Evolutionary conservation across 2,888 invertebrate genomes (phyloP).

Genomic region (Parnassius orleans): DNA sequence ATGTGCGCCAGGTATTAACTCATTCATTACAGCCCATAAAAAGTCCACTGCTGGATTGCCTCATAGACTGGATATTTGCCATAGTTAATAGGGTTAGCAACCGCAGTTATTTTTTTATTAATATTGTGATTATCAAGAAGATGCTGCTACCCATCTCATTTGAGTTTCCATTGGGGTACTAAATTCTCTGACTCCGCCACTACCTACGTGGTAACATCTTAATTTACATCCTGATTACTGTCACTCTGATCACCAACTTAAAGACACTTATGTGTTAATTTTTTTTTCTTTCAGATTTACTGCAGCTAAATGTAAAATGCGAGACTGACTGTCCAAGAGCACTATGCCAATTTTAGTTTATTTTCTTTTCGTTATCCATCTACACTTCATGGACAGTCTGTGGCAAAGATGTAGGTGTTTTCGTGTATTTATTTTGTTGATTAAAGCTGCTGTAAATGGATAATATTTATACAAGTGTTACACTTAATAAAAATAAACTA

Average conservation of each 20-base stretch:
- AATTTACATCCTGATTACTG: neutral
- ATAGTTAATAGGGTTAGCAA: no score
- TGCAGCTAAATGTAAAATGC: slow-evolving; percentile 5
- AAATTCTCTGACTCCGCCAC: neutral
- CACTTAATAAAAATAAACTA: slow-evolving; percentile 12
- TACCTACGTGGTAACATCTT: neutral
- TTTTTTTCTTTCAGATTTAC: slow-evolving; percentile 11
- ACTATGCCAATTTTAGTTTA: neutral
- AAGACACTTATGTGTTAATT: no score
- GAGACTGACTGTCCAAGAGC: slow-evolving; percentile 6
- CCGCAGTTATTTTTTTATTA: no score
- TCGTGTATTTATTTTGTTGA: neutral
- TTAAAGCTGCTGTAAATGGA: neutral
- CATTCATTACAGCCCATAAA: no score
- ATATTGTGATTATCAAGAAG: no score
- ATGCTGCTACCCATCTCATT: no score
- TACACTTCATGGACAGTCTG: slow-evolving; percentile 7
- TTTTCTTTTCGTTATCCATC: slow-evolving; percentile 2
- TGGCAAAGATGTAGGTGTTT: neutral
- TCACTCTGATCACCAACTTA: no score
- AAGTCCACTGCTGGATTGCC: no score
- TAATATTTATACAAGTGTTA: slow-evolving; percentile 15
- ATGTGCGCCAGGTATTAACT: no score
- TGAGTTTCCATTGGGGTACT: no score
- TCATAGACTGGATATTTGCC: no score